phyloP scores from a whole-genome alignment of 2,113 vertebrate species.

The Eptesicus fuscus region DNA sequence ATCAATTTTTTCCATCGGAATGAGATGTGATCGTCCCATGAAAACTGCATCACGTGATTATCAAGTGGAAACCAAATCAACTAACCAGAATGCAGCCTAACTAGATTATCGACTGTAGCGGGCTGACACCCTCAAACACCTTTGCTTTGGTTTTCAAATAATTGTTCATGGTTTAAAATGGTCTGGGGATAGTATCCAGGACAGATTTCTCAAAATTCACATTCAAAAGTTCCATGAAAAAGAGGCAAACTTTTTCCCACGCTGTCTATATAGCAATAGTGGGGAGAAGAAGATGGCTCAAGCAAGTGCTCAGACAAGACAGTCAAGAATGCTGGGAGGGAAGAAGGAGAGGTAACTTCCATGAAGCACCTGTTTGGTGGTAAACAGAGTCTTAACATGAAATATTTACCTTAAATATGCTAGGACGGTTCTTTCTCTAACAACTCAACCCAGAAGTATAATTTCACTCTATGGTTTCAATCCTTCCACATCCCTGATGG shows the following conservation, averaged over 20 bases:
- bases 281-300: background rate
- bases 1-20: background rate
- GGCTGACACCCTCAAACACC: background rate
- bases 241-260: background rate
- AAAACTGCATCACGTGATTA: background rate
- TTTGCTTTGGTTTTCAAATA: slow-evolving; percentile 30
- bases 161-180: background rate
- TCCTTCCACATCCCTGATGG: background rate
- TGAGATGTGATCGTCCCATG: background rate
- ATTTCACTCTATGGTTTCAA: background rate
- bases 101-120: background rate
- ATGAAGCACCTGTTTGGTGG: background rate
- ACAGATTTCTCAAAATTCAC: background rate
- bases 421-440: background rate
- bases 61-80: background rate
- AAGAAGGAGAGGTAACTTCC: background rate
- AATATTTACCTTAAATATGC: background rate
- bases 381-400: background rate
- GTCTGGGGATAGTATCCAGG: background rate
- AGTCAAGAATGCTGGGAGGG: background rate
- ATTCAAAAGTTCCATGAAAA: background rate
- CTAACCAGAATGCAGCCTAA: background rate
- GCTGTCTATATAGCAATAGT: background rate
- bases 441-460: background rate
- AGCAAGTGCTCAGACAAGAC: background rate